Evolutionary conservation across 2,797 vertebrate genomes (phyloP).

Genomic region (Crenuchus spilurus): DNA sequence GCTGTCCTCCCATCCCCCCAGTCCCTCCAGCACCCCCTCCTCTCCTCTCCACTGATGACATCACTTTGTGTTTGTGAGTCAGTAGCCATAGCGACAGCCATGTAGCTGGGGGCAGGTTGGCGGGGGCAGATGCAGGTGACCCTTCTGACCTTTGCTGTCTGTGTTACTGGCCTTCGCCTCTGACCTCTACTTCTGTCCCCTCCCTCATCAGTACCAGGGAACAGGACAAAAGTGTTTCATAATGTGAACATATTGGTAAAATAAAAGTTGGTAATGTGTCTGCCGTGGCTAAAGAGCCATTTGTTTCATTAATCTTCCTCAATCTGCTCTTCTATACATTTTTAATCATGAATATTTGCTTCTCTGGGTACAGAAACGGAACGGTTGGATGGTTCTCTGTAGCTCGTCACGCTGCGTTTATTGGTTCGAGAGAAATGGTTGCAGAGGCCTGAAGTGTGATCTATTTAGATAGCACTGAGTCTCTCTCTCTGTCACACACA

Average conservation of each 20-base stretch:
- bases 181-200: slow-evolving; percentile 60
- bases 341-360: not conserved
- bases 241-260: not conserved
- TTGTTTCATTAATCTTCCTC: not conserved
- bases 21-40: slow-evolving; percentile 10
- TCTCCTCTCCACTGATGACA: slow-evolving; percentile 59
- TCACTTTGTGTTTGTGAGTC: slow-evolving; percentile 74
- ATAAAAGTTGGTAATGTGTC: not conserved
- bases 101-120: slow-evolving; percentile 56
- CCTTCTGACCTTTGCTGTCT: slow-evolving; percentile 71
- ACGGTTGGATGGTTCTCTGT: slow-evolving; percentile 4
- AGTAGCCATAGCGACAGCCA: slow-evolving; percentile 70
- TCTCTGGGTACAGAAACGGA: not conserved
- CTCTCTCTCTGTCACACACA: slow-evolving; percentile 40
- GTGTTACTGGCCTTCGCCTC: slow-evolving; percentile 62
- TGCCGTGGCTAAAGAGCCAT: not conserved
- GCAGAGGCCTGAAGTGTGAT: slow-evolving; percentile 74
- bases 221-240: slow-evolving; percentile 23
- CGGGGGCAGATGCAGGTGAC: slow-evolving; percentile 69
- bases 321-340: not conserved
- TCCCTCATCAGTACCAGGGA: slow-evolving; percentile 7
- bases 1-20: slow-evolving; percentile 32
- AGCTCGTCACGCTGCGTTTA: slow-evolving; percentile 7
- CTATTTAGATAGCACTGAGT: slow-evolving; percentile 77
- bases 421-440: slow-evolving; percentile 47